Percentiles rank a stretch among this genome's conserved stretches.
phyloP scores from a whole-genome alignment of 2,113 vertebrate genomes.

The Peromyscus leucopus region DNA sequence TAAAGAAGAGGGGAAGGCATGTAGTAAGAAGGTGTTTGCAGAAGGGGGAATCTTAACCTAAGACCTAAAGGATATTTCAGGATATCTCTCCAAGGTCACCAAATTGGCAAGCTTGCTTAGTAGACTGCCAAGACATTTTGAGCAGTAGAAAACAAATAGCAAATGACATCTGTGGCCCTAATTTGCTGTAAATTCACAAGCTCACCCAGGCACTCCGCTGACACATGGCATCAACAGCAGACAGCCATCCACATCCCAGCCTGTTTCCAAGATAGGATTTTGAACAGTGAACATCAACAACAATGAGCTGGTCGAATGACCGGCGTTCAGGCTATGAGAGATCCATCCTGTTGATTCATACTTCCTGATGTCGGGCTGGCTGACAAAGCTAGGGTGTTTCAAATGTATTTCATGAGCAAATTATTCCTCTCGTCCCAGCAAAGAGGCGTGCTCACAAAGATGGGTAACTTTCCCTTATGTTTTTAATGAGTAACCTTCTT shows the following conservation, averaged over 20 bases:
- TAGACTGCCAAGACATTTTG: constrained; percentile 55
- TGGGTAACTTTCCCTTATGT: constrained; percentile 60
- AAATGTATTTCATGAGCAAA: constrained; percentile 71
- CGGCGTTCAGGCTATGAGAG: constrained; percentile 77
- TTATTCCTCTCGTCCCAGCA: constrained; percentile 32
- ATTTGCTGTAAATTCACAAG: constrained; percentile 34
- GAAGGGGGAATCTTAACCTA: constrained; percentile 25
- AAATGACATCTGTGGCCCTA: constrained; percentile 1
- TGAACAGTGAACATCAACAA: constrained; percentile 77
- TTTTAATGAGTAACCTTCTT: constrained; percentile 19
- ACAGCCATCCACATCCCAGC: neutral
- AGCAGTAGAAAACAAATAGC: constrained; percentile 59
- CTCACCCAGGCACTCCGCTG: neutral
- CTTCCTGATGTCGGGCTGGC: constrained; percentile 79
- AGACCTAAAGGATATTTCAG: constrained; percentile 20
- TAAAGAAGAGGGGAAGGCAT: neutral
- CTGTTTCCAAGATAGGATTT: constrained; percentile 51
- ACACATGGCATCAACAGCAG: neutral
- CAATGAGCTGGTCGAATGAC: constrained; percentile 75
- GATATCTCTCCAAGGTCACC: constrained; percentile 66
- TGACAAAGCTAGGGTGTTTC: constrained; percentile 67
- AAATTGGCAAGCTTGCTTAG: constrained; percentile 46
- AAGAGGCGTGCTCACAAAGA: constrained; percentile 47
- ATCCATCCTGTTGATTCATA: constrained; percentile 86
- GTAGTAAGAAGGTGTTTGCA: neutral